These are phyloP conservation scores for Trigoniulus corallinus DNA, from an alignment of 1,140 invertebrate species.

Conservation along the genomic window DNA sequence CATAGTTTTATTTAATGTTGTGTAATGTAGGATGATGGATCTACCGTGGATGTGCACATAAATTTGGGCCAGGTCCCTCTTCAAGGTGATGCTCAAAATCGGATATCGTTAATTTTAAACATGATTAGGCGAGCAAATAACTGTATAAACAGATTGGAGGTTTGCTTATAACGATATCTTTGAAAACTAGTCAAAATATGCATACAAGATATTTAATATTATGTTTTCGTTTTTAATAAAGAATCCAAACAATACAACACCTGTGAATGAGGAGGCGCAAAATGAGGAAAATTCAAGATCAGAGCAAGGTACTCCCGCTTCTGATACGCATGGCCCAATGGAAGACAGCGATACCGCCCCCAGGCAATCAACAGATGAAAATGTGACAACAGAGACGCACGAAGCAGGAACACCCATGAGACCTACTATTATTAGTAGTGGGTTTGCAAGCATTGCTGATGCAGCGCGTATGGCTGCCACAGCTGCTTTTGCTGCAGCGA, in stretches of 20 bases:
- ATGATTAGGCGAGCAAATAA: conserved; percentile 23
- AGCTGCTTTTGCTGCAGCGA: conserved; percentile 24
- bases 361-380: not conserved
- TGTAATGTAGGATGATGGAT: conserved; percentile 22
- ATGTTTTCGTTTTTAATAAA: too few species aligned
- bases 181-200: not conserved
- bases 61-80: conserved; percentile 23
- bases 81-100: conserved; percentile 21
- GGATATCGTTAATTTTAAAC: conserved; percentile 20
- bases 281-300: too few species aligned
- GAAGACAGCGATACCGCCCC: not conserved
- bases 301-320: too few species aligned
- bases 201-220: not conserved
- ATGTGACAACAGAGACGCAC: not conserved
- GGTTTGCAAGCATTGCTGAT: too few species aligned
- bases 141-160: conserved; percentile 21
- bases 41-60: conserved; percentile 28
- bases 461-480: conserved; percentile 28
- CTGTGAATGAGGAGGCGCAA: too few species aligned
- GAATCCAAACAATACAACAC: too few species aligned
- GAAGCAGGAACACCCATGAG: too few species aligned
- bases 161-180: conserved; percentile 7
- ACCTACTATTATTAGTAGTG: too few species aligned
- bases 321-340: not conserved
- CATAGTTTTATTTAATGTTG: not conserved